Evolutionary conservation across 2,888 invertebrate species (phyloP).

Genomic region (Asteroscopus sphinx): DNA sequence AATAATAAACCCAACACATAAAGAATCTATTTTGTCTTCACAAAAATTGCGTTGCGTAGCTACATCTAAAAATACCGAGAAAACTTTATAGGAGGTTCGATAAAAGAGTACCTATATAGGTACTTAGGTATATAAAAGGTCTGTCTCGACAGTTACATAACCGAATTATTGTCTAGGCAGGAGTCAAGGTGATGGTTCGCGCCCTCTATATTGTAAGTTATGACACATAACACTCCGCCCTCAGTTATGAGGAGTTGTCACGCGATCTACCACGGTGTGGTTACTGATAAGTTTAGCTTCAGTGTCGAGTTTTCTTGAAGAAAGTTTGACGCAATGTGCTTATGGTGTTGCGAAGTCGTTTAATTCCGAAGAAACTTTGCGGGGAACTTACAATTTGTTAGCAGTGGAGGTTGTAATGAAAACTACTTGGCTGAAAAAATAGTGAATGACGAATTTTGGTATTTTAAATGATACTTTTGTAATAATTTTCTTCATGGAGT

Average conservation of each 20-base stretch:
- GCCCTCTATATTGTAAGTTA: slow-evolving; percentile 39
- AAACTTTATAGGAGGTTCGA: slow-evolving; percentile 5
- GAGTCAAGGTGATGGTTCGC: slow-evolving; percentile 58
- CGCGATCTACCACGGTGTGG: slow-evolving; percentile 39
- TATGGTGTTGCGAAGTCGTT: not conserved
- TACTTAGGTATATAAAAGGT: no score
- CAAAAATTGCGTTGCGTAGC: no score
- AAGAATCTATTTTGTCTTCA: no score
- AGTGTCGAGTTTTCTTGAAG: slow-evolving; percentile 46
- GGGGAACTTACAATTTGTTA: not conserved
- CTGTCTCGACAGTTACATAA: slow-evolving; percentile 15
- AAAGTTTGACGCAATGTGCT: slow-evolving; percentile 21
- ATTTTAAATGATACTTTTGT: no score
- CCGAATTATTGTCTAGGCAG: slow-evolving; percentile 27
- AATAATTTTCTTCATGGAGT: no score
- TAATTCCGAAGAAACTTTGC: slow-evolving; percentile 7
- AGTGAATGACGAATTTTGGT: not conserved
- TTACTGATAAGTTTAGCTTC: slow-evolving; percentile 31
- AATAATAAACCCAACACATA: no score
- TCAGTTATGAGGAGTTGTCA: slow-evolving; percentile 47
- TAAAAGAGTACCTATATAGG: slow-evolving; percentile 11
- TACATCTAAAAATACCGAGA: slow-evolving; percentile 4
- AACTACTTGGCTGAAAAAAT: not conserved
- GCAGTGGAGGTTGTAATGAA: not conserved
- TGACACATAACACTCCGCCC: slow-evolving; percentile 36